Percentiles rank a stretch among this genome's conserved stretches.
These are phyloP conservation scores for Vespertilio murinus DNA, from an alignment of 2,797 vertebrate genomes.

Conservation along the genomic window DNA sequence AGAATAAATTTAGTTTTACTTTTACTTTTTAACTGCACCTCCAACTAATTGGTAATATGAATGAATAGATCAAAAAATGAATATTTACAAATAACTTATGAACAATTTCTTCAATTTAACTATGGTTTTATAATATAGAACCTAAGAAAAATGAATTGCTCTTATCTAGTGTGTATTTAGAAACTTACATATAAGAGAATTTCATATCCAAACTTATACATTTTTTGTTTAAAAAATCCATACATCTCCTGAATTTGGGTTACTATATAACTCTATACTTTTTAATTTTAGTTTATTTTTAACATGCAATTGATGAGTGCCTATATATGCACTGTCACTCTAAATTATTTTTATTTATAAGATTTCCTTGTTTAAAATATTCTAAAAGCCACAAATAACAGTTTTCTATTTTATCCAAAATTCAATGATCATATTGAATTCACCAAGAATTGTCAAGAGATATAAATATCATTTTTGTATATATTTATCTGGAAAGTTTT, in stretches of 20 bases:
- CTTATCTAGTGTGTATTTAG: background rate
- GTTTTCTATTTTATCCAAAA: background rate
- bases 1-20: background rate
- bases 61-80: background rate
- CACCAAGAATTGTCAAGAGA: background rate
- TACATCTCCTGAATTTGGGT: background rate
- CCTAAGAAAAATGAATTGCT: background rate
- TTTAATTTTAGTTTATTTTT: slow-evolving; percentile 5
- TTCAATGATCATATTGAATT: background rate
- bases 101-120: background rate
- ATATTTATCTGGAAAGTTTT: background rate
- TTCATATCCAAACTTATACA: background rate
- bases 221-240: background rate
- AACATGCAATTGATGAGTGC: background rate
- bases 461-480: slow-evolving; percentile 19
- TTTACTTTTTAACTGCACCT: background rate
- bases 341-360: slow-evolving; percentile 33
- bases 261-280: background rate
- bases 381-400: background rate
- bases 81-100: background rate
- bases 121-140: background rate
- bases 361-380: background rate
- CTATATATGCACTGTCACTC: background rate
- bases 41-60: background rate
- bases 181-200: background rate